phyloP scores from a whole-genome alignment of 2,797 vertebrate species.

The Lutjanus campechanus region DNA sequence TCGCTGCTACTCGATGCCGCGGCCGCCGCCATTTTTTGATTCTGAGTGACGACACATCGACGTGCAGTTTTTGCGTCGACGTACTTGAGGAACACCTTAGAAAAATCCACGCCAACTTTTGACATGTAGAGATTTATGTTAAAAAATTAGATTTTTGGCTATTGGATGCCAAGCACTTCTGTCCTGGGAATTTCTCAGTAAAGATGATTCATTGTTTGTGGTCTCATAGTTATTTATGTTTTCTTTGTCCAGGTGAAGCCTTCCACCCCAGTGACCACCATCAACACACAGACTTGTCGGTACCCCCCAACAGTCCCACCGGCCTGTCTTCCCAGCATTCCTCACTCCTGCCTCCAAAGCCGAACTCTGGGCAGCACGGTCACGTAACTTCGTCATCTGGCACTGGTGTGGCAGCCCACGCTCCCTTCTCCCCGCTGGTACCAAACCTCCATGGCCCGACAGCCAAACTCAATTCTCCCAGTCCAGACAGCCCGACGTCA shows the following conservation, averaged over 20 bases:
- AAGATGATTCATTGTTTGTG: neutral
- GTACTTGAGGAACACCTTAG: too few relatives aligned
- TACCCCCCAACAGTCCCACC: conserved; percentile 97
- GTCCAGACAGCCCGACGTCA: conserved; percentile 85
- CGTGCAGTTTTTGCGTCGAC: too few relatives aligned
- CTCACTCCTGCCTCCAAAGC: conserved; percentile 89
- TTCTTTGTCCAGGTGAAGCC: conserved; percentile 90
- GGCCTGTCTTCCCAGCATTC: conserved; percentile 93
- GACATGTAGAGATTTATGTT: too few relatives aligned
- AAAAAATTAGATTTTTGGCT: too few relatives aligned
- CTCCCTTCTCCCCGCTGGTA: conserved; percentile 88
- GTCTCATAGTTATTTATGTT: conserved; percentile 4
- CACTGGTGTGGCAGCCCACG: conserved; percentile 79
- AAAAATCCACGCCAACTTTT: too few relatives aligned
- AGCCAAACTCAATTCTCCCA: conserved; percentile 85
- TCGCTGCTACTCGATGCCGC: too few relatives aligned
- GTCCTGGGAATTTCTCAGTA: neutral
- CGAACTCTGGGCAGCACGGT: conserved; percentile 88
- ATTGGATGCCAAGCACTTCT: too few relatives aligned
- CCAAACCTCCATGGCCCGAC: conserved; percentile 82
- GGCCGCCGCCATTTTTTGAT: too few relatives aligned
- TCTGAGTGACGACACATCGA: too few relatives aligned
- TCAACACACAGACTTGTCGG: conserved; percentile 96
- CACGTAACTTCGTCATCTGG: conserved; percentile 87
- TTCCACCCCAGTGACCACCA: conserved; percentile 95